These are phyloP conservation scores for Microcebus ravelobensis DNA, from an alignment of 2,113 vertebrate genomes.

Conservation along the genomic window DNA sequence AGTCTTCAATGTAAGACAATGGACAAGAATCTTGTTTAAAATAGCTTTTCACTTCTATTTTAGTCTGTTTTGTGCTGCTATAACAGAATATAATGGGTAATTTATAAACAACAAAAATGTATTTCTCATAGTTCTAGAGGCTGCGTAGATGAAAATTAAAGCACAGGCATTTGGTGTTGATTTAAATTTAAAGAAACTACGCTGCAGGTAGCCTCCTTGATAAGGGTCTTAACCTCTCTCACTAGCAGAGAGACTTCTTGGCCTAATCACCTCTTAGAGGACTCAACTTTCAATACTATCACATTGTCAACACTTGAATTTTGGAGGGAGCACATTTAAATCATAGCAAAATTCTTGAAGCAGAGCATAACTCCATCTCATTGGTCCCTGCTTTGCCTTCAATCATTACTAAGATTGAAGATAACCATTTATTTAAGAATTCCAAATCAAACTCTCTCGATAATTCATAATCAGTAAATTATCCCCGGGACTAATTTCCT, in stretches of 20 bases:
- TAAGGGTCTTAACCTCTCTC: neutral
- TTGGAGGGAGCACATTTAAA: neutral
- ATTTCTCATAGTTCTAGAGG: neutral
- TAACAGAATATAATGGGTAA: neutral
- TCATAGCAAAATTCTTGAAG: neutral
- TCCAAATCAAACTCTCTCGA: neutral
- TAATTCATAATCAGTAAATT: neutral
- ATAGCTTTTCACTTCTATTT: neutral
- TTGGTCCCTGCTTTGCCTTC: neutral
- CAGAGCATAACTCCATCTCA: neutral
- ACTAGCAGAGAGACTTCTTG: neutral
- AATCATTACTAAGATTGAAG: neutral
- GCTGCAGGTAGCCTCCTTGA: neutral
- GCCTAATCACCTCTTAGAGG: neutral
- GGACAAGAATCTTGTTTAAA: neutral
- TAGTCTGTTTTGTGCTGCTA: neutral
- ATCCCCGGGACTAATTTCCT: neutral
- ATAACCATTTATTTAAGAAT: neutral
- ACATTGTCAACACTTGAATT: neutral
- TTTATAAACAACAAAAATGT: neutral
- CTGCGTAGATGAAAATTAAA: neutral
- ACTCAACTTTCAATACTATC: neutral
- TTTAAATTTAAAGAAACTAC: no score
- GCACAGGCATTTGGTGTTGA: neutral
- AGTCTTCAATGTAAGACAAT: neutral